Evolutionary conservation across 2,797 vertebrate species (phyloP).

Genomic region (Hylomyscus alleni): DNA sequence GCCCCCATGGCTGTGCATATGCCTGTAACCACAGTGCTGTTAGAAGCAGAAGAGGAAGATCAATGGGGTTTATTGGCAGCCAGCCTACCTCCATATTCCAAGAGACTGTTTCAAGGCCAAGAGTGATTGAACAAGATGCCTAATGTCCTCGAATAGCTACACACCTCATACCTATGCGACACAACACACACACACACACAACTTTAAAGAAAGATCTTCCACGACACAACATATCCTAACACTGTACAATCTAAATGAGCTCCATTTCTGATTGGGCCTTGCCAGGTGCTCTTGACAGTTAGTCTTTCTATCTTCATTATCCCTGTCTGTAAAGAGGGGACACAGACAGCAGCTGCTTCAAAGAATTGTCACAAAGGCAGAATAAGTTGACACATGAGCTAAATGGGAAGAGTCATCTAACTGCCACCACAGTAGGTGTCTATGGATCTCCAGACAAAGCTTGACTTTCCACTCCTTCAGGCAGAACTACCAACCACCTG

Average conservation of each 20-base stretch:
- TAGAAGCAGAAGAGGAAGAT: too few relatives aligned
- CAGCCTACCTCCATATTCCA: background rate
- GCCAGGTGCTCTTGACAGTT: background rate
- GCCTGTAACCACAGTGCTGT: background rate
- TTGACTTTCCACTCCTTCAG: background rate
- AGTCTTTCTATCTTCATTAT: background rate
- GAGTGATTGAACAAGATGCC: background rate
- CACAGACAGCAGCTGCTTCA: background rate
- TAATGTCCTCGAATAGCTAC: background rate
- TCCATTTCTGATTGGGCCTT: background rate
- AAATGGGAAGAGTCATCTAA: background rate
- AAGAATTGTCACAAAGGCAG: background rate
- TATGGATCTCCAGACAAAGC: background rate
- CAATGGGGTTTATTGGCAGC: background rate
- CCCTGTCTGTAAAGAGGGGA: background rate
- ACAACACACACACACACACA: background rate
- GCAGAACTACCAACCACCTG: background rate
- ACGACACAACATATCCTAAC: accelerated
- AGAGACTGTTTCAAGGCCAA: background rate
- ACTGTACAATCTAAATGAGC: background rate
- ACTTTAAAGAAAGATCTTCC: background rate
- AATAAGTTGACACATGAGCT: background rate
- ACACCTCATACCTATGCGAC: background rate
- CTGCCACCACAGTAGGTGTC: background rate
- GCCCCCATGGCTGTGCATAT: background rate